A percentile compares a stretch with the other conserved stretches of the same genome.
Conservation (phyloP, 2,888 invertebrate species). For the Ophion ventricosus region DNA sequence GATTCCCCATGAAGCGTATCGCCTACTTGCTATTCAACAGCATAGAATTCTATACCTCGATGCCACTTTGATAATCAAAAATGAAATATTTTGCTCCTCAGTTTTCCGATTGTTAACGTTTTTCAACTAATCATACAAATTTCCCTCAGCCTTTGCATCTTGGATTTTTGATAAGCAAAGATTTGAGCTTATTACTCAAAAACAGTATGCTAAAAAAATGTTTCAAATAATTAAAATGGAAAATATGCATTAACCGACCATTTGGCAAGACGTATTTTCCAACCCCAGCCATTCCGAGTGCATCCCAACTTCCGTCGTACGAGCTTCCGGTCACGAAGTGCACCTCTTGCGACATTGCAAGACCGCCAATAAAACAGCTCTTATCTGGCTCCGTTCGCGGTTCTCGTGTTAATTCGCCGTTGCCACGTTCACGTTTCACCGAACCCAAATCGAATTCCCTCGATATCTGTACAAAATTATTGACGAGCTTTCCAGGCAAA, state of each 20-base stretch:
- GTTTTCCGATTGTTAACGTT: no score
- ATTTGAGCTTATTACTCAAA: background rate
- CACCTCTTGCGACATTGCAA: constrained; percentile 47
- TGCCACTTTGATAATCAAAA: no score
- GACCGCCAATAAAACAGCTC: constrained; percentile 59
- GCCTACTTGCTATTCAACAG: no score
- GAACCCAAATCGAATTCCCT: constrained; percentile 23
- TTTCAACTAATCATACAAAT: no score
- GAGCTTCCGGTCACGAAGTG: constrained; percentile 85
- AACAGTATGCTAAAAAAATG: background rate
- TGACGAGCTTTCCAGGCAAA: constrained; percentile 4
- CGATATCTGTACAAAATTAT: constrained; percentile 40
- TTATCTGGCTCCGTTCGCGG: constrained; percentile 18
- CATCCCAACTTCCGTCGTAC: constrained; percentile 87
- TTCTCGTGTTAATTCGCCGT: constrained; percentile 19
- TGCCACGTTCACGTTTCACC: constrained; percentile 11
- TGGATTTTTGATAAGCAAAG: background rate
- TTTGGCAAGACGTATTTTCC: constrained; percentile 87
- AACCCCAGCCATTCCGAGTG: constrained; percentile 86
- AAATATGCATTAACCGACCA: constrained; percentile 80
- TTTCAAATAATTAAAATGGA: background rate
- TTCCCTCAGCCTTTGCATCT: no score
- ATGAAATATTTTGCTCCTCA: no score
- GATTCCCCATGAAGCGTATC: no score
- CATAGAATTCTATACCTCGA: no score